These are phyloP conservation scores for Resseliella maxima DNA, from an alignment of 2,888 invertebrate genomes.

Conservation along the genomic window DNA sequence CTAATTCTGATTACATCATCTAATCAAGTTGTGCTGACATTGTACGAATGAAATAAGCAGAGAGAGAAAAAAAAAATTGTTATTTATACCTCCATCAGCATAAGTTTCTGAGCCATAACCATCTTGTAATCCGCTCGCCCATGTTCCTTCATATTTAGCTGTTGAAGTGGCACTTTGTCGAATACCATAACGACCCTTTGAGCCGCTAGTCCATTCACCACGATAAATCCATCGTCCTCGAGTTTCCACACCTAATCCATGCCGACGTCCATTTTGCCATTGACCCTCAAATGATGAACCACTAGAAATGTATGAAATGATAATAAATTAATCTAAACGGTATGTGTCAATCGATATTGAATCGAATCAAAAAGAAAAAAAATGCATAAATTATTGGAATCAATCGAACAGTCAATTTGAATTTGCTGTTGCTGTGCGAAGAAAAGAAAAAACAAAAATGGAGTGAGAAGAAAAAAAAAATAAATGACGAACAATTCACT, in stretches of 20 bases:
- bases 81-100: slow-evolving; percentile 91
- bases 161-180: slow-evolving; percentile 94
- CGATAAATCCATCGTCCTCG: slow-evolving; percentile 97
- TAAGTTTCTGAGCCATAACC: slow-evolving; percentile 99
- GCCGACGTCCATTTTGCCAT: slow-evolving; percentile 99
- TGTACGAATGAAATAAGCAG: neutral
- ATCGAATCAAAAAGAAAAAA: neutral
- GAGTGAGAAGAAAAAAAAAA: too few species aligned
- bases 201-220: slow-evolving; percentile 98
- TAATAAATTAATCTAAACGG: neutral
- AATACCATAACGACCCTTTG: slow-evolving; percentile 98
- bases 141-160: slow-evolving; percentile 97
- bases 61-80: too few species aligned
- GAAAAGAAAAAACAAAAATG: neutral
- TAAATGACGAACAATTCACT: too few species aligned
- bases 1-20: neutral
- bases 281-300: slow-evolving; percentile 97
- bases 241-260: slow-evolving; percentile 97
- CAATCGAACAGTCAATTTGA: neutral
- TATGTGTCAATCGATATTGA: neutral
- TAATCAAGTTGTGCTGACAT: neutral
- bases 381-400: neutral
- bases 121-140: slow-evolving; percentile 98
- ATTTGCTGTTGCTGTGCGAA: neutral
- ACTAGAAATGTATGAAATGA: slow-evolving; percentile 73